A percentile compares a stretch with the other conserved stretches of the same genome.
Evolutionary conservation across 2,888 invertebrate species (phyloP).

Genomic region (Muschampia plurimacula): DNA sequence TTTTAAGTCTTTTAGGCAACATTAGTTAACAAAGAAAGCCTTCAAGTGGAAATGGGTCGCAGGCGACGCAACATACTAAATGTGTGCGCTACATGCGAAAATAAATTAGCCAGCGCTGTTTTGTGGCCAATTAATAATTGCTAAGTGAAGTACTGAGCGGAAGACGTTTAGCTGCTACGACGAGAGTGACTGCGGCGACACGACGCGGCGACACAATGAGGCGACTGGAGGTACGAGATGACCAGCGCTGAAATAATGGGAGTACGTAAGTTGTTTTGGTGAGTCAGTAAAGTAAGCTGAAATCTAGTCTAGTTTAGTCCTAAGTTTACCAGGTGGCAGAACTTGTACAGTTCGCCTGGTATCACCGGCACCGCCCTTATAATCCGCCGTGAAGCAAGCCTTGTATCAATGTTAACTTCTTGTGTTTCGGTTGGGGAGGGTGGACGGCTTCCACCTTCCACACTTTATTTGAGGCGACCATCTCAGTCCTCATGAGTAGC

Average conservation of each 20-base stretch:
- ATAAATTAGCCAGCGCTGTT: constrained; percentile 37
- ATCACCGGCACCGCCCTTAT: too few species aligned
- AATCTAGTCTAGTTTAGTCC: too few species aligned
- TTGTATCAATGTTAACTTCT: too few species aligned
- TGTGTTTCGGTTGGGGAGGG: too few species aligned
- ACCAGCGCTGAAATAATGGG: neutral
- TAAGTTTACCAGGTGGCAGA: too few species aligned
- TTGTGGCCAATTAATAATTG: constrained; percentile 36
- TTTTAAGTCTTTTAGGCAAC: constrained; percentile 21
- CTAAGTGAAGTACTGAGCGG: constrained; percentile 37
- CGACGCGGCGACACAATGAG: constrained; percentile 19
- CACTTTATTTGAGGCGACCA: too few species aligned
- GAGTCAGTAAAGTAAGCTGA: neutral
- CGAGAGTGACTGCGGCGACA: neutral
- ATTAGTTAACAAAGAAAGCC: constrained; percentile 34
- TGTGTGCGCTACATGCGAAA: constrained; percentile 36
- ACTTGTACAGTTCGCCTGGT: too few species aligned
- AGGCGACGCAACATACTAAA: constrained; percentile 23
- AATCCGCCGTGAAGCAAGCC: too few species aligned
- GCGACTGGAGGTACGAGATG: neutral
- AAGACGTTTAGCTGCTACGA: constrained; percentile 5
- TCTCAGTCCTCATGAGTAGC: too few species aligned
- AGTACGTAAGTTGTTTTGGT: constrained; percentile 10
- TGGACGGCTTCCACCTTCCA: too few species aligned
- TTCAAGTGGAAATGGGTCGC: constrained; percentile 39